Evolutionary conservation across 2,113 vertebrate species (phyloP).

Genomic region (Piprites chloris): DNA sequence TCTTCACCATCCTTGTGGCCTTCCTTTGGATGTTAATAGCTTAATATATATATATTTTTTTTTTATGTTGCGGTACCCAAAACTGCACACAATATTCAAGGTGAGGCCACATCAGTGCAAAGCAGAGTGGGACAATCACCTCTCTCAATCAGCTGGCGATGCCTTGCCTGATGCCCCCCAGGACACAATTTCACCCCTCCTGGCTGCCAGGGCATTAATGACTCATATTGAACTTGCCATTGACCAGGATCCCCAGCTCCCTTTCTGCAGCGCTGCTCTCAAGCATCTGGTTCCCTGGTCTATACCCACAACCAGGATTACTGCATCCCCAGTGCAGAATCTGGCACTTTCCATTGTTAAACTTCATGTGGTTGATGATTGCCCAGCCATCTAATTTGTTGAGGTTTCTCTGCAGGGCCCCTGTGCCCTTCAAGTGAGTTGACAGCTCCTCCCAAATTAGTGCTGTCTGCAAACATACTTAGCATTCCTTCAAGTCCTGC

Average conservation of each 20-base stretch:
- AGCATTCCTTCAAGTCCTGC: not conserved
- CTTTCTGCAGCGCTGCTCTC: not conserved
- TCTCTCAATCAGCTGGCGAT: fast-evolving
- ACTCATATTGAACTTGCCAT: fast-evolving
- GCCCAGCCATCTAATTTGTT: not conserved
- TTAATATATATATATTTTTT: not conserved
- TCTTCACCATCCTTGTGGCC: fast-evolving
- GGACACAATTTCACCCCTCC: fast-evolving
- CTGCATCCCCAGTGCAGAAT: not conserved
- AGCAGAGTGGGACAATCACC: not conserved
- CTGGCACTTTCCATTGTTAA: not conserved
- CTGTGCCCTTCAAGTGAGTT: not conserved
- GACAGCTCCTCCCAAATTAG: too few relatives aligned
- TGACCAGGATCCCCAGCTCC: fast-evolving
- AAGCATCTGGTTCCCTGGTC: not conserved
- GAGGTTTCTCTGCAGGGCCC: not conserved
- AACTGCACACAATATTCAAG: fast-evolving
- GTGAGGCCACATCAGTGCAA: fast-evolving
- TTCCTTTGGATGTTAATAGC: fast-evolving
- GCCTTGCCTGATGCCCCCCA: not conserved
- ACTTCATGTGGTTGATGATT: fast-evolving
- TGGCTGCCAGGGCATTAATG: not conserved
- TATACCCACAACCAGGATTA: not conserved
- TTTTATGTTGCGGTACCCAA: too few relatives aligned
- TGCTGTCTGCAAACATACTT: fast-evolving